Conservation (phyloP, 2,888 invertebrate genomes). For the Sclerodermus sp. region DNA sequence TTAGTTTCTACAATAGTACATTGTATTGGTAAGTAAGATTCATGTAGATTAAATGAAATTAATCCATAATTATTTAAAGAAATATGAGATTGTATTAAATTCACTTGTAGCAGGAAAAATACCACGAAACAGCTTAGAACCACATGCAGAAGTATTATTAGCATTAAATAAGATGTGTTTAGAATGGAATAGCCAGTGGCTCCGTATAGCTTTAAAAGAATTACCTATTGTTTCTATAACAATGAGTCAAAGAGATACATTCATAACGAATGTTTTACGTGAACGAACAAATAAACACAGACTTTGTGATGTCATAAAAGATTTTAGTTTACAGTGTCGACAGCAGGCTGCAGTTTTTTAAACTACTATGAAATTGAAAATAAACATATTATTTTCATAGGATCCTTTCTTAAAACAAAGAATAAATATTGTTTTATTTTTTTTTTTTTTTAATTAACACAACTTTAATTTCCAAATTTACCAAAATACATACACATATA, state of each 20-base stretch:
- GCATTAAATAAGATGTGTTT: constrained; percentile 71
- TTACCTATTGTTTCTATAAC: constrained; percentile 24
- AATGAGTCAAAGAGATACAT: constrained; percentile 37
- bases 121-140: constrained; percentile 65
- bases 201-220: constrained; percentile 61
- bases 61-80: too few species aligned
- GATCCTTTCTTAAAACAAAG: too few species aligned
- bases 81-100: neutral
- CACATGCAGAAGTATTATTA: constrained; percentile 66
- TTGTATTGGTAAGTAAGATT: constrained; percentile 61
- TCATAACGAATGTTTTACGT: constrained; percentile 33
- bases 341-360: constrained; percentile 8
- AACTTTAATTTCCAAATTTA: too few species aligned
- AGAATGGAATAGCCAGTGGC: constrained; percentile 64
- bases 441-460: too few species aligned
- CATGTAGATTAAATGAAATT: too few species aligned
- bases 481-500: too few species aligned
- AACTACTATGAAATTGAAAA: too few species aligned
- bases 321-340: constrained; percentile 40
- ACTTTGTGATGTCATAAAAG: constrained; percentile 34
- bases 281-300: constrained; percentile 32
- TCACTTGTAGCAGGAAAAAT: constrained; percentile 58
- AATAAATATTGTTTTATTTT: too few species aligned
- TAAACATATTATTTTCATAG: too few species aligned
- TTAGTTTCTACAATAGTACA: constrained; percentile 64